Evolutionary conservation across 2,797 vertebrate species (phyloP).

Genomic region (Propithecus deckenii): DNA sequence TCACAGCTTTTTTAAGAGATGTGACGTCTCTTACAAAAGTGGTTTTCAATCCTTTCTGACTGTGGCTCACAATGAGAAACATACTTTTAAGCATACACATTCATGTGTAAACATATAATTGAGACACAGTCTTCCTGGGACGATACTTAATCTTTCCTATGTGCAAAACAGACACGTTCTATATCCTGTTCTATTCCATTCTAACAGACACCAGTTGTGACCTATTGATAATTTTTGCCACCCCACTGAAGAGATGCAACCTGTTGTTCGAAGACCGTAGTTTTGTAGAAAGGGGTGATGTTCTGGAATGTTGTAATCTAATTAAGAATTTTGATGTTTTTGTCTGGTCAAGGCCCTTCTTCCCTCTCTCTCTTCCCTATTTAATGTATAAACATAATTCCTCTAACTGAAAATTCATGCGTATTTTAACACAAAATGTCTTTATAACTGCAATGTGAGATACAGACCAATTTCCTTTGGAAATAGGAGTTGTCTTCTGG

Average conservation of each 20-base stretch:
- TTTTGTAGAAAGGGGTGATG: background rate
- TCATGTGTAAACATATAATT: background rate
- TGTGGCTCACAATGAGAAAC: background rate
- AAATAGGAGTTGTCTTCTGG: background rate
- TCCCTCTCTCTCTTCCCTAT: background rate
- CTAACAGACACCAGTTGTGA: background rate
- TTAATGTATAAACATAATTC: background rate
- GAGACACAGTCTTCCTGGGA: background rate
- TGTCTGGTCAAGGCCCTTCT: background rate
- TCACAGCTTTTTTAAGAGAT: background rate
- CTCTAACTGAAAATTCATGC: background rate
- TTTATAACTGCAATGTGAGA: background rate
- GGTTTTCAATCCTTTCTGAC: background rate
- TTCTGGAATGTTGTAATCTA: background rate
- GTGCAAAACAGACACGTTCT: background rate
- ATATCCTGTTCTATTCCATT: background rate
- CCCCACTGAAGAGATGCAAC: background rate
- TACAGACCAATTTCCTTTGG: background rate
- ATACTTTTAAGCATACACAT: background rate
- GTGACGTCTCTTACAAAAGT: background rate
- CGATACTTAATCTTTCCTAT: background rate
- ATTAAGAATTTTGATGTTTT: background rate
- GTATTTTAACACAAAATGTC: background rate
- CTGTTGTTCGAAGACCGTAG: background rate
- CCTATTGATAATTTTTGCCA: background rate